phyloP scores from a whole-genome alignment of 2,888 invertebrate genomes.

The Lysandra bellargus region DNA sequence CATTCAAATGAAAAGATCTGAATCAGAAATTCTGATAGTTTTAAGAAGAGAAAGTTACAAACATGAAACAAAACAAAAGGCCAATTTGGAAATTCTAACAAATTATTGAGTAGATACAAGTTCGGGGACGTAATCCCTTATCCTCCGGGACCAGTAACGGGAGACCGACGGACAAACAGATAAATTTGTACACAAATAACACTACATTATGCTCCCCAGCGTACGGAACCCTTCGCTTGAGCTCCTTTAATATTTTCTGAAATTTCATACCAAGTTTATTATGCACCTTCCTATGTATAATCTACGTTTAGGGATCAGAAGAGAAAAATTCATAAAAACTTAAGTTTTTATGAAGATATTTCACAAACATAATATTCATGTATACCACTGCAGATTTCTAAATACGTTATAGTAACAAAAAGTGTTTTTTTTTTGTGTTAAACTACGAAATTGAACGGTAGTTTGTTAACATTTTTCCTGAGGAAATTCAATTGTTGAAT shows the following conservation, averaged over 20 bases:
- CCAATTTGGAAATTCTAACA: constrained; percentile 33
- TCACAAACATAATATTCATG: too few species aligned
- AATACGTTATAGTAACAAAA: too few species aligned
- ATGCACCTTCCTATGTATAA: not conserved
- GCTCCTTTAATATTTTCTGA: constrained; percentile 20
- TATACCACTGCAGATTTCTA: too few species aligned
- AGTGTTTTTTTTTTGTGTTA: not conserved
- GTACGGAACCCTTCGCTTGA: constrained; percentile 22
- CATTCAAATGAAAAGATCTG: not conserved
- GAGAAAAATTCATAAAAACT: not conserved
- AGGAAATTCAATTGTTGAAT: constrained; percentile 12
- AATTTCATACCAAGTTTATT: not conserved
- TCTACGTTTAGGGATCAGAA: not conserved
- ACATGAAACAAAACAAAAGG: not conserved
- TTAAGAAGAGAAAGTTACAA: not conserved
- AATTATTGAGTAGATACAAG: constrained; percentile 44
- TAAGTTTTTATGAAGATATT: not conserved
- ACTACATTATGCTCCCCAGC: constrained; percentile 49
- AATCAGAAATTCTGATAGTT: not conserved
- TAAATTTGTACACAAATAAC: constrained; percentile 66
- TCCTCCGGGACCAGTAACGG: constrained; percentile 62
- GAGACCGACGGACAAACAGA: constrained; percentile 62
- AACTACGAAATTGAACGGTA: not conserved
- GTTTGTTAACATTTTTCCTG: not conserved
- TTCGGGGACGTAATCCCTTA: constrained; percentile 49